Evolutionary conservation across 2,113 vertebrate species (phyloP), one percentile per base, ranked within the genome.

Genomic region (Heloderma charlesbogerti): DNA sequence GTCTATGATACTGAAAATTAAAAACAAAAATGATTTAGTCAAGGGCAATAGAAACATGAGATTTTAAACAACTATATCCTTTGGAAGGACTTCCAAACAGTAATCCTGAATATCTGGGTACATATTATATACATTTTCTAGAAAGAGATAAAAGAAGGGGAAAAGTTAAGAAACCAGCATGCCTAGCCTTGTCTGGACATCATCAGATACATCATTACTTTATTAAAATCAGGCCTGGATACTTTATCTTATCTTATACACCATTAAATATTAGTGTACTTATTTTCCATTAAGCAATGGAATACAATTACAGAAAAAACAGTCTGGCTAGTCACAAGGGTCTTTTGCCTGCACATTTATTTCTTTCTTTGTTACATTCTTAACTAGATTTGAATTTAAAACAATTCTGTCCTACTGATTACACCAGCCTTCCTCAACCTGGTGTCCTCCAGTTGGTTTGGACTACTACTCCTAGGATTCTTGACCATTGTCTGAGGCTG

Each of bases 1-100:
- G 96, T 98, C 97, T 94, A 98, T 97, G 94, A 98, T 98, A 95
- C 98, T 98, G 92, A 91, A 95, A 96, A 89, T 77, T 0, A 54
- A 66, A 84, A 37, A 93, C 88, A 75, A 84, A 94, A 88, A 87
- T 51, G 5, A 74, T 89, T 96, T 93, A 96, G 89, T 95, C 82
- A 87, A 94, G 92, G 63, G 87, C 43, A 86, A 43, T 91, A 93
- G 25, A 13, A 37, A 34, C 60, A 90, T 74, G 27, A 91, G 51
- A 80, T 87, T 60, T 71, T 91, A 91, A 92, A 88, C 34, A 79
- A 43, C 40, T 57, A 91, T 67, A 54, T 69, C 54, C 37, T 84
- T 77, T 29, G 2, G 16, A 72, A 57, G 12, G 12, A 25, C 63
- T 77, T 34, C 2, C 18, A 66, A 63, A 78, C n/a, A 88, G 31